These are phyloP conservation scores for Amphipyra tragopoginis DNA, from an alignment of 2,888 invertebrate genomes.

Conservation along the genomic window DNA sequence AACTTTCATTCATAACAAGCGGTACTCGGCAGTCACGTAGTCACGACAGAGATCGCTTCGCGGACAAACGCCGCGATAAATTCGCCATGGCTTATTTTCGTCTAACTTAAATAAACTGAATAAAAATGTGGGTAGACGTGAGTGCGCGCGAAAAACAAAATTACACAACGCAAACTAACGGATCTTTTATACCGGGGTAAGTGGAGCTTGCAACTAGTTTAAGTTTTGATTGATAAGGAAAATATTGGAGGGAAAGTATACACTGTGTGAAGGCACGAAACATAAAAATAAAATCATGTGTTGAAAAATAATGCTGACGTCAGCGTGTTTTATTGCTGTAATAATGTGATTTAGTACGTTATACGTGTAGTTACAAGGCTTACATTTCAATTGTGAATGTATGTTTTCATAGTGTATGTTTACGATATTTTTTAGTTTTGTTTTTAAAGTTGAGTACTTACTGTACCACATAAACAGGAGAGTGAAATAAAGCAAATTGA, in stretches of 20 bases:
- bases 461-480: too few species aligned
- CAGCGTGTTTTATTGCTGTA: slow-evolving; percentile 15
- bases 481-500: too few species aligned
- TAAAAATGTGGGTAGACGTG: slow-evolving; percentile 90
- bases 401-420: too few species aligned
- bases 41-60: slow-evolving; percentile 74
- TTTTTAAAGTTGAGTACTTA: too few species aligned
- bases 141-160: slow-evolving; percentile 90
- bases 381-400: too few species aligned
- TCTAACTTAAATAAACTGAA: slow-evolving; percentile 60
- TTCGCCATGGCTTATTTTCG: slow-evolving; percentile 69
- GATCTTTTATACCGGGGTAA: slow-evolving; percentile 92
- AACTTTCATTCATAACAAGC: slow-evolving; percentile 72
- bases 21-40: slow-evolving; percentile 66
- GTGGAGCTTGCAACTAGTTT: slow-evolving; percentile 57
- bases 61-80: slow-evolving; percentile 71
- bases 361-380: too few species aligned
- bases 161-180: slow-evolving; percentile 90
- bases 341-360: too few species aligned
- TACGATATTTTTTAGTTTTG: too few species aligned
- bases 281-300: too few species aligned
- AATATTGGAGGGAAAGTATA: slow-evolving; percentile 51
- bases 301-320: slow-evolving; percentile 15
- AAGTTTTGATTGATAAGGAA: slow-evolving; percentile 13
- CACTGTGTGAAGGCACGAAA: slow-evolving; percentile 1